Evolutionary conservation across 2,888 invertebrate species (phyloP).

Genomic region (Piscicola geometra): DNA sequence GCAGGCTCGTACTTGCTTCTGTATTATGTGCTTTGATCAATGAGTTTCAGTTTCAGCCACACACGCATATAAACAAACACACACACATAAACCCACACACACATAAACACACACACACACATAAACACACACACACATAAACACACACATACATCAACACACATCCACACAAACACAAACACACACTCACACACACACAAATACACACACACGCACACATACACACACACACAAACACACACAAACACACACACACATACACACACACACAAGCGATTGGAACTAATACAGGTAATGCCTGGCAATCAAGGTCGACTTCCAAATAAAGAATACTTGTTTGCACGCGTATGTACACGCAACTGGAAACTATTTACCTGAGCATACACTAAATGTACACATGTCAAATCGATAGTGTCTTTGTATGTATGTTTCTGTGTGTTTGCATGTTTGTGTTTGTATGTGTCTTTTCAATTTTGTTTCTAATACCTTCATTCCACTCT

Average conservation of each 20-base stretch:
- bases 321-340: background rate
- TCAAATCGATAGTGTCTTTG: too few relatives aligned
- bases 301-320: background rate
- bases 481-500: background rate
- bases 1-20: too few relatives aligned
- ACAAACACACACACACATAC: conserved; percentile 10
- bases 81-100: conserved; percentile 9
- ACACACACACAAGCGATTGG: too few relatives aligned
- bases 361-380: too few relatives aligned
- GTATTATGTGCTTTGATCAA: too few relatives aligned
- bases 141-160: conserved; percentile 1
- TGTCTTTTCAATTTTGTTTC: too few relatives aligned
- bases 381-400: too few relatives aligned
- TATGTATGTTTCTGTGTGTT: background rate
- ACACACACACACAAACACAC: conserved; percentile 6
- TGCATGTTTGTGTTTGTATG: background rate
- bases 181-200: background rate
- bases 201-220: background rate
- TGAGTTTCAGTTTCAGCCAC: too few relatives aligned
- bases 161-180: background rate
- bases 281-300: too few relatives aligned
- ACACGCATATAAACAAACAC: conserved; percentile 9
- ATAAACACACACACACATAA: conserved; percentile 8
- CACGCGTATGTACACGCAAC: background rate
- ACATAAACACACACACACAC: conserved; percentile 3